Evolutionary conservation across 2,888 invertebrate genomes (phyloP), one percentile per base, ranked within the genome.

Genomic region (Theodoxus fluviatilis): DNA sequence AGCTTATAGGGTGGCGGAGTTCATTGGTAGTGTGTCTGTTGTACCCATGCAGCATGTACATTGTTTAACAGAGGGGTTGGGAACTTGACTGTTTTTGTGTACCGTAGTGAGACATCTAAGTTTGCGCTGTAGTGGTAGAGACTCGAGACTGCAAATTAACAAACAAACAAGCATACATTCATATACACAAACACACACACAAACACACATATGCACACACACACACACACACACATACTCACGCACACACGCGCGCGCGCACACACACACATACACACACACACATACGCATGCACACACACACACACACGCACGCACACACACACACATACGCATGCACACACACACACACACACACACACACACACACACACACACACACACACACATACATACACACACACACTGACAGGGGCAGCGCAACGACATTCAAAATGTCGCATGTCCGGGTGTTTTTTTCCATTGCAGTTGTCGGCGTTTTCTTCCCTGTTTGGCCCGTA

Each of bases 291-390:
- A 12, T 37, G 37, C 59, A 12, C 59, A 59, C 59, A 33, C 59
- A 33, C 59, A 33, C 59, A 59, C 59, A 12, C 59, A 52, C 52
- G 25, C 57, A 57, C 57, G 31, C 57, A 57, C 57, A 57, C 33
- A 57, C 57, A 57, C 57, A 4, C 57, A 57, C 57, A 57, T 33
- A 57, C 57, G 33, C 57, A 57, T 15, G 9, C 55, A 55, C 55
- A 55, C 55, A 55, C 55, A 55, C 55, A 55, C 55, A 55, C 55
- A 55, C 55, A 55, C 55, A 55, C 55, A 55, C 55, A 55, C 55
- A 55, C 55, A 55, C 55, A 55, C 55, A 25, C 55, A 55, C 55
- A 25, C 55, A 55, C 55, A 25, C 55, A 55, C 55, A n/a, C 55
- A 55, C 55, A n/a, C 55, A 55, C 55, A n/a, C 55, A 55, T 31